Percentiles rank a stretch among this genome's conserved stretches.
phyloP scores from a whole-genome alignment of 2,888 invertebrate genomes.

The Cephus spinipes region DNA sequence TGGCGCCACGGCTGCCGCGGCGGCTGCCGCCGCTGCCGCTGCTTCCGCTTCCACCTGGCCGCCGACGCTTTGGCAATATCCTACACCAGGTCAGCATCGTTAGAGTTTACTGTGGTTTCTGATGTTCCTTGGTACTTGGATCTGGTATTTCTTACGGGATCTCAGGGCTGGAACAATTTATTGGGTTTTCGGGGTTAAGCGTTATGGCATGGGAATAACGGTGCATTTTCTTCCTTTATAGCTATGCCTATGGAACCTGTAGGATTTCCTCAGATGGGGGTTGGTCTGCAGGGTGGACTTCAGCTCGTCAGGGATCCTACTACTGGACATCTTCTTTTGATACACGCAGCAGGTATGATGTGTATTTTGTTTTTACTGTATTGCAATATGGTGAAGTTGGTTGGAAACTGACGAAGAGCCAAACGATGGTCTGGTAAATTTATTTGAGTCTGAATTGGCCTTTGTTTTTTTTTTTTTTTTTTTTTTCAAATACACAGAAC shows the following conservation, averaged over 20 bases:
- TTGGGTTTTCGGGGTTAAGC: not conserved
- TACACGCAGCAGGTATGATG: conserved; percentile 76
- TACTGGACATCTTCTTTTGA: conserved; percentile 84
- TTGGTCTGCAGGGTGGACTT: conserved; percentile 59
- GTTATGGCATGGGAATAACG: not conserved
- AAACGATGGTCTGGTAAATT: not conserved
- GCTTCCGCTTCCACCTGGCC: conserved; percentile 71
- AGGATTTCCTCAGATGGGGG: conserved; percentile 72
- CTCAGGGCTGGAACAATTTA: not conserved
- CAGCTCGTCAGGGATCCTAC: conserved; percentile 89
- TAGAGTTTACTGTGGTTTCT: not conserved
- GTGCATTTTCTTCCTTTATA: conserved; percentile 34
- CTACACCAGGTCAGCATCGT: conserved; percentile 59
- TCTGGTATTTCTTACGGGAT: not conserved
- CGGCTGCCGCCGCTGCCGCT: conserved; percentile 69
- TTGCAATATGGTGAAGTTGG: not conserved
- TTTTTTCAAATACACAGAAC: conserved; percentile 64
- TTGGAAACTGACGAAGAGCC: not conserved
- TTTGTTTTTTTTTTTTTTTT: not conserved
- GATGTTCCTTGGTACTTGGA: not conserved
- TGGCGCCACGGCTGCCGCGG: conserved; percentile 61
- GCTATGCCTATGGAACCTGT: conserved; percentile 79
- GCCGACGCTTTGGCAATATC: conserved; percentile 86
- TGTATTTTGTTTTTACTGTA: not conserved
- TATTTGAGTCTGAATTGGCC: not conserved